Percentiles rank a stretch among this genome's conserved stretches.
Evolutionary conservation across 2,113 vertebrate species (phyloP).

Genomic region (Tricholaema leucomelas): DNA sequence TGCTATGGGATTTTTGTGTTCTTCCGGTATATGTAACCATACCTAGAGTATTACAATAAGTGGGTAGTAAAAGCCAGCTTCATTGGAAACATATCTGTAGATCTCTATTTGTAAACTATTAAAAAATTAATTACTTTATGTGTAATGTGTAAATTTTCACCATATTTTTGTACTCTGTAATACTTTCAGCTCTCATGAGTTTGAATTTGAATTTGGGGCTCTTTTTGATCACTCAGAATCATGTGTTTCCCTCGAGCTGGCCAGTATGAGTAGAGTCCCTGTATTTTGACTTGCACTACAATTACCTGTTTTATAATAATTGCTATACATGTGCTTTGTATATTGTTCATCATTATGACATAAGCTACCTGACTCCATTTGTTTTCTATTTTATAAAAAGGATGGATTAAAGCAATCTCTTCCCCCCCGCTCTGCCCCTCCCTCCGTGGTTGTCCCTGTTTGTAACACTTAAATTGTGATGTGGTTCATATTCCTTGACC

Average conservation of each 20-base stretch:
- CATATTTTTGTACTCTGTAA: conserved; percentile 80
- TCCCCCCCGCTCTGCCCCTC: neutral
- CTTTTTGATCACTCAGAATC: conserved; percentile 73
- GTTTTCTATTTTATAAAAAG: conserved; percentile 53
- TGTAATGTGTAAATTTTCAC: conserved; percentile 82
- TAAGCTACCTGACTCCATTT: conserved; percentile 74
- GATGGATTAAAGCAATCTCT: conserved; percentile 10
- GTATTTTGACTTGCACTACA: conserved; percentile 82
- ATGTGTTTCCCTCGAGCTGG: conserved; percentile 77
- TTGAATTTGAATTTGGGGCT: conserved; percentile 76
- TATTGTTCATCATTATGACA: conserved; percentile 74
- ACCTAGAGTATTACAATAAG: conserved; percentile 77
- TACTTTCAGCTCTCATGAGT: conserved; percentile 76
- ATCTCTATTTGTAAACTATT: conserved; percentile 78
- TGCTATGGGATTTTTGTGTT: conserved; percentile 70
- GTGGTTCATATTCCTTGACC: neutral
- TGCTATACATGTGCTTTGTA: conserved; percentile 72
- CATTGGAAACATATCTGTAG: conserved; percentile 82
- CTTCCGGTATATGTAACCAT: conserved; percentile 74
- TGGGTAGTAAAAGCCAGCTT: conserved; percentile 76
- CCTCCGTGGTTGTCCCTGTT: neutral
- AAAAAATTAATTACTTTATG: conserved; percentile 76
- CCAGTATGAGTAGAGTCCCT: conserved; percentile 79
- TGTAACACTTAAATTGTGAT: neutral
- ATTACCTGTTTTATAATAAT: conserved; percentile 77